phyloP scores from a whole-genome alignment of 2,797 vertebrate species.

The Gephyroberyx darwinii region DNA sequence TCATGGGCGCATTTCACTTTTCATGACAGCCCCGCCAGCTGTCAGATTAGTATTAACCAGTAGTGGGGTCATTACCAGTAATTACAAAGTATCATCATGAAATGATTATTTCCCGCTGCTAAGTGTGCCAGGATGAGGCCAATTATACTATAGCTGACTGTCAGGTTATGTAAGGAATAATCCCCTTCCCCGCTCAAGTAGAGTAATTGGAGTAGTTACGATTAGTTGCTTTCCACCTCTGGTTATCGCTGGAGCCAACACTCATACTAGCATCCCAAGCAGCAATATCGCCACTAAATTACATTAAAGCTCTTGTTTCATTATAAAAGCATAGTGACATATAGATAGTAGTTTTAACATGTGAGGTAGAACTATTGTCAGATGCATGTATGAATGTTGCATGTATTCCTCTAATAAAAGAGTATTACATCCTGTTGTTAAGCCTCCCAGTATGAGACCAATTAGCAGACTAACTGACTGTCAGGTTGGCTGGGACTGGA shows the following conservation, averaged over 20 bases:
- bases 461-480: slow-evolving; percentile 75
- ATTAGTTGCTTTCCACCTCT: slow-evolving; percentile 11
- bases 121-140: slow-evolving; percentile 61
- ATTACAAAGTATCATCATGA: slow-evolving; percentile 66
- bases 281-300: background rate
- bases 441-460: slow-evolving; percentile 69
- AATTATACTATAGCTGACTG: slow-evolving; percentile 56
- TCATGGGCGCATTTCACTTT: slow-evolving; percentile 57
- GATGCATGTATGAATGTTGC: slow-evolving; percentile 51
- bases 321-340: background rate
- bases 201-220: slow-evolving; percentile 3
- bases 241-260: slow-evolving; percentile 16
- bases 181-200: slow-evolving; percentile 10
- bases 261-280: background rate
- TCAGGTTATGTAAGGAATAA: slow-evolving; percentile 45
- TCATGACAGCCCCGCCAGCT: slow-evolving; percentile 59
- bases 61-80: slow-evolving; percentile 58
- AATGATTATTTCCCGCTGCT: slow-evolving; percentile 66
- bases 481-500: slow-evolving; percentile 61
- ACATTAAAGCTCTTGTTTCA: background rate
- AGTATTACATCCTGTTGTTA: slow-evolving; percentile 26
- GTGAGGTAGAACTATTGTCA: slow-evolving; percentile 18
- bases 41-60: slow-evolving; percentile 60
- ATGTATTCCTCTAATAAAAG: slow-evolving; percentile 30
- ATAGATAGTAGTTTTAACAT: background rate